A percentile compares a stretch with the other conserved stretches of the same genome.
These are phyloP conservation scores for Nasonia giraulti DNA, from an alignment of 1,140 invertebrate species.

Conservation along the genomic window DNA sequence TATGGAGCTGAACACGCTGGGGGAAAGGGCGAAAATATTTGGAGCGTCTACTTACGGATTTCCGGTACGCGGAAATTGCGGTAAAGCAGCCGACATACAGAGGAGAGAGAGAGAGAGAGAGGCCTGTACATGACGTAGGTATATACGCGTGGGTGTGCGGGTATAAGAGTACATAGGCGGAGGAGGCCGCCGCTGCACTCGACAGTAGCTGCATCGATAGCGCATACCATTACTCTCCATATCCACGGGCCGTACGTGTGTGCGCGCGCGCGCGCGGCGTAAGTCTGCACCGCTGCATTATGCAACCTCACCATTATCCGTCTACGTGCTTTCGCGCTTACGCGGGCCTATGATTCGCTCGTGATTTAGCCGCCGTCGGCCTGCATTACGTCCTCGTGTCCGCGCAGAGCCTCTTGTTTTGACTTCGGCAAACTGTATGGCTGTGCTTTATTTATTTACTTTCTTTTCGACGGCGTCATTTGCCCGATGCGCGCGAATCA, in stretches of 20 bases:
- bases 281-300: slow-evolving; percentile 23
- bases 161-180: background rate
- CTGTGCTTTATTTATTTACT: no score
- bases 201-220: slow-evolving; percentile 18
- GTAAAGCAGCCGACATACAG: background rate
- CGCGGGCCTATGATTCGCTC: background rate
- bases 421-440: no score
- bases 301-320: slow-evolving; percentile 44
- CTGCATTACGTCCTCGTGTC: no score
- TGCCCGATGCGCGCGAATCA: background rate
- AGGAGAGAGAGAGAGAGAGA: background rate
- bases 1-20: no score
- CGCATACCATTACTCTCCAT: slow-evolving; percentile 24
- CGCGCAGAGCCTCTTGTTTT: no score
- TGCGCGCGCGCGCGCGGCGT: background rate
- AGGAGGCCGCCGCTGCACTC: background rate
- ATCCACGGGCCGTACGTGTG: background rate
- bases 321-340: slow-evolving; percentile 23
- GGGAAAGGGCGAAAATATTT: slow-evolving; percentile 4
- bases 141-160: background rate
- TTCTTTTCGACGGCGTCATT: background rate
- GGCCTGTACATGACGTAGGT: background rate
- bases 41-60: slow-evolving; percentile 28
- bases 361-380: background rate
- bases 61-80: slow-evolving; percentile 31